These are phyloP conservation scores for Hormaphis cornu DNA, from an alignment of 1,140 invertebrate genomes.

Conservation along the genomic window DNA sequence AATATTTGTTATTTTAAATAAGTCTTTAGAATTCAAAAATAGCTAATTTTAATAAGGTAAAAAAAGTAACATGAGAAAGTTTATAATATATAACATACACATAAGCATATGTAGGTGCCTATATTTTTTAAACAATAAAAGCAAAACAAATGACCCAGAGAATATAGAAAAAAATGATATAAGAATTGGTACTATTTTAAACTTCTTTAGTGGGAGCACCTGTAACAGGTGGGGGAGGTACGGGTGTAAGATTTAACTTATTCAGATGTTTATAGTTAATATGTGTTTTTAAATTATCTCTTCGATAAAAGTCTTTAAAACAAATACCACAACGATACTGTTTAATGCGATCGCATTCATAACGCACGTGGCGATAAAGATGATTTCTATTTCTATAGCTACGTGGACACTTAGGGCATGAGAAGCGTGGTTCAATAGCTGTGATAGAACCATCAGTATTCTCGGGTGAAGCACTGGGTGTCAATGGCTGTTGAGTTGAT, in stretches of 20 bases:
- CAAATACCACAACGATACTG: constrained; percentile 47
- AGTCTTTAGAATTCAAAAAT: background rate
- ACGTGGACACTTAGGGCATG: constrained; percentile 34
- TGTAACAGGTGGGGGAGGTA: background rate
- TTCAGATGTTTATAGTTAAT: constrained; percentile 35
- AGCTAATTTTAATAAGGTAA: background rate
- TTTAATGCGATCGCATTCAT: constrained; percentile 53
- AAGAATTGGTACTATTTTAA: background rate
- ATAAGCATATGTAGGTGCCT: background rate
- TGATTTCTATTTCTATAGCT: constrained; percentile 37
- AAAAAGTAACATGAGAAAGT: background rate
- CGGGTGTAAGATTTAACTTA: constrained; percentile 15
- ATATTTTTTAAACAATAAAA: background rate
- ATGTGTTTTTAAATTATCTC: constrained; percentile 35
- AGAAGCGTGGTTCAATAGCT: constrained; percentile 29
- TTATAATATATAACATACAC: background rate
- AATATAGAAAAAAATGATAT: background rate
- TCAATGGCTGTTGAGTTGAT: background rate
- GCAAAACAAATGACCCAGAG: background rate
- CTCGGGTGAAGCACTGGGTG: background rate
- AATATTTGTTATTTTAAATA: background rate
- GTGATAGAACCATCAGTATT: background rate
- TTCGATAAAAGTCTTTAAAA: constrained; percentile 49
- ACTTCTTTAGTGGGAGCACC: constrained; percentile 12
- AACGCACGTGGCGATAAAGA: constrained; percentile 46